Evolutionary conservation across 2,113 vertebrate species (phyloP), one percentile per base, ranked within the genome.

Genomic region (Plectropomus leopardus): DNA sequence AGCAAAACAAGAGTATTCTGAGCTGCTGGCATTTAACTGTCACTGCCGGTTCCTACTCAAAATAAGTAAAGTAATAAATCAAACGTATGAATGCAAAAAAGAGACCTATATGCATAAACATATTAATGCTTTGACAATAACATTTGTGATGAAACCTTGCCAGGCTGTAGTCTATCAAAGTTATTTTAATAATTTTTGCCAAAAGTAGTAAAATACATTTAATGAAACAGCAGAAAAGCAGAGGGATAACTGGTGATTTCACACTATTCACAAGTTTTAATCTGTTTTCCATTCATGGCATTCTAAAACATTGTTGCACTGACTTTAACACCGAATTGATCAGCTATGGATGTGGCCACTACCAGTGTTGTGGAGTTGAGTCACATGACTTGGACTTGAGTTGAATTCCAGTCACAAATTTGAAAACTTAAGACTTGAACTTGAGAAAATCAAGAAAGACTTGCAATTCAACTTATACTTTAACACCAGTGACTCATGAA

Each of bases 11-110:
- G 53, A 81, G 63, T 58, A 77, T 51, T 17, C 50, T 65, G 79
- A 80, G 84, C 79, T 84, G 44, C 47, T 80, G 76, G 85, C 80
- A 78, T 64, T 67, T 45, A 75, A 76, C 53, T 81, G 72, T 78
- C 80, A 78, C 70, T 83, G 66, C 72, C 45, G 53, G 44, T 57
- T 85, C 42, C 36, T 67, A 61, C 47, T 87, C 72, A 81, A 83
- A 55, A 75, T 64, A 71, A 66, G 78, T 23, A 58, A 76, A 82
- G 10, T n/a, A 50, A 72, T 51, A 78, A 68, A 88, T 70, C 51
- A 65, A 66, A 65, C 2, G 13, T 54, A 65, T 66, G 30, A 64
- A 53, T 42, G 34, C 13, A 40, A 69, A 67, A 42, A 71, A 28
- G 5, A 59, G 47, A 50, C 14, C 16, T n/a, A 79, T 55, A 67